Conservation (phyloP, 2,888 invertebrate genomes). For the Netelia melanura region DNA sequence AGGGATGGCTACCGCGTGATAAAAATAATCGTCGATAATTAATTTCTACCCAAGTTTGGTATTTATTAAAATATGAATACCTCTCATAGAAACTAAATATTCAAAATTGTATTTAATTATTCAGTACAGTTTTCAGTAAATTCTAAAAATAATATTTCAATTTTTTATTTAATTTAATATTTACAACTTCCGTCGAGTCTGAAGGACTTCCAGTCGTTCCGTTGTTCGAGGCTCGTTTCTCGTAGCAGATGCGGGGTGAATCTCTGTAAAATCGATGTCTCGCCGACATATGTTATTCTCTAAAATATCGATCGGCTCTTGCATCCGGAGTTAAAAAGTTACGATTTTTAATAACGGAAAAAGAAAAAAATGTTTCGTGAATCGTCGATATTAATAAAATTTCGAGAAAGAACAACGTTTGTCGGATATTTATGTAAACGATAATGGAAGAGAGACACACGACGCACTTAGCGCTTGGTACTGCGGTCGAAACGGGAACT, state of each 20-base stretch:
- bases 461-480: too few species aligned
- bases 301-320: not conserved
- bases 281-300: conserved; percentile 78
- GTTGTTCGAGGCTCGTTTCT: conserved; percentile 16
- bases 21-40: too few species aligned
- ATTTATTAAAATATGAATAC: too few species aligned
- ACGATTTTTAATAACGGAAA: not conserved
- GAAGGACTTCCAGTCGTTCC: conserved; percentile 9
- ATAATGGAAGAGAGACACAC: conserved; percentile 16
- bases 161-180: too few species aligned
- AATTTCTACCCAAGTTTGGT: too few species aligned
- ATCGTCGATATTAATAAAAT: not conserved
- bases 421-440: conserved; percentile 14
- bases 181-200: conserved; percentile 48
- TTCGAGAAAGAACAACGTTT: not conserved
- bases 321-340: not conserved
- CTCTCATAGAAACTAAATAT: too few species aligned
- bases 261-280: conserved; percentile 80
- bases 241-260: conserved; percentile 74
- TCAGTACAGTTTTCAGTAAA: too few species aligned
- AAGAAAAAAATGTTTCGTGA: not conserved
- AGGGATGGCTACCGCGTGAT: not conserved
- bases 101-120: too few species aligned
- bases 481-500: conserved; percentile 10
- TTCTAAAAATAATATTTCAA: too few species aligned